Base-by-base conservation (phyloP, 2,113 vertebrate species). In the Baryphthengus martii region DNA sequence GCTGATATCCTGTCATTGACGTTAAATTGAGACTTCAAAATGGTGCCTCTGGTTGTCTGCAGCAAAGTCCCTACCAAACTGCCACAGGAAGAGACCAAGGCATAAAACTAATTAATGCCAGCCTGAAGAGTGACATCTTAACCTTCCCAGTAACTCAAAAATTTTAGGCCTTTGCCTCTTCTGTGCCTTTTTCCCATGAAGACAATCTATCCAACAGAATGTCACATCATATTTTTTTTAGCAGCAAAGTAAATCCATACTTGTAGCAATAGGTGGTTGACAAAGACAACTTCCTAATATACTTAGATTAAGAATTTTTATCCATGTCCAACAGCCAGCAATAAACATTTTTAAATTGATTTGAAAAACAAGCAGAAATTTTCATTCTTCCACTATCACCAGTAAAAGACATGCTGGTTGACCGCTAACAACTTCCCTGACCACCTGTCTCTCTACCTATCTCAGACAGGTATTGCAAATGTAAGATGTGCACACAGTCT, bases 121-220 rank as follows among this genome's bases (percentile, higher is more conserved):
- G 13, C 20, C 11, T 47, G 49, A 47, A 29, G 13, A 40, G 13
- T 2, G 6, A 42, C 0, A 0, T 26, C 85, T 52, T 4, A 14
- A 7, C 20, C 6, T 53, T 75, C 9, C 39, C 16, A 31, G 19
- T 28, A 63, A 53, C 42, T 61, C 6, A 55, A 66, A 72, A 47
- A 25, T 18, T 17, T n/a, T 66, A 61, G 3, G 20, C 61, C 35
- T 68, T 68, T 65, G 25, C 31, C 45, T 45, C 13, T 71, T 67
- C 52, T 40, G 17, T 72, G 21, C 19, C 21, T 50, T 89, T 81
- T 73, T 52, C 24, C 13, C 53, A 39, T 77, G 62, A 81, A 88
- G 33, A 39, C 11, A 29, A 39, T 49, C 25, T n/a, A 17, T 59
- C 47, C 18, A 74, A 78, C 42, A 67, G 20, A 59, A 71, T 28